Base-by-base conservation (phyloP, 2,888 invertebrate genomes). In the Polydrusus tereticollis region DNA sequence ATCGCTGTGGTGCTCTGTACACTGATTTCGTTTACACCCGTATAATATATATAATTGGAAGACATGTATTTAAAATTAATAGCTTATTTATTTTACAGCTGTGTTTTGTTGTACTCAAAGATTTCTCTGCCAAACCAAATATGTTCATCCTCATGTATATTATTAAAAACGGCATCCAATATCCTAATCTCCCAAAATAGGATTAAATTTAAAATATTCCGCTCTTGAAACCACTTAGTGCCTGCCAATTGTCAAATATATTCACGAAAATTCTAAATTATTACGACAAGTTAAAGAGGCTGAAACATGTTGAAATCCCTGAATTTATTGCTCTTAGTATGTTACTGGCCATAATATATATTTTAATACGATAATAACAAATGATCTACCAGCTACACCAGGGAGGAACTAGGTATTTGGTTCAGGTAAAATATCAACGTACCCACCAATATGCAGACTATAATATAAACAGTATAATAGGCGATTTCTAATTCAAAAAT, bases 171-270 rank as follows among this genome's bases (percentile, higher is more conserved):
- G 21, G 47, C n/a, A 47, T 47, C 47, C 21, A 3, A 23, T 23
- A 21, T 45, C 21, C 45, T 47, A 47, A 47, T 47, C 47, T 47
- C 47, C 47, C 6, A 47, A 47, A 47, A 47, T 47, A 47, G 47
- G 47, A 47, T 47, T 47, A 47, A 47, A 23, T 47, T 47, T 47
- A 47, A 47, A 47, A 23, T 47, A 47, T 47, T 47, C 47, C 47
- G 47, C 47, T 21, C 21, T 47, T 23, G 47, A 47, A 47, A 47
- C 47, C 47, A 47, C 47, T 47, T 47, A 47, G 47, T 47, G 47
- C 47, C 47, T 47, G 47, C 47, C 47, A 47, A 47, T 47, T 47
- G 47, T 47, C 47, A 47, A 47, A 47, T 47, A 47, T 47, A 47
- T 47, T 47, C 23, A 47, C 47, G 47, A 47, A 47, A 47, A 47